These are phyloP conservation scores for Lasiurus borealis DNA, from an alignment of 2,113 vertebrate genomes.

Conservation along the genomic window DNA sequence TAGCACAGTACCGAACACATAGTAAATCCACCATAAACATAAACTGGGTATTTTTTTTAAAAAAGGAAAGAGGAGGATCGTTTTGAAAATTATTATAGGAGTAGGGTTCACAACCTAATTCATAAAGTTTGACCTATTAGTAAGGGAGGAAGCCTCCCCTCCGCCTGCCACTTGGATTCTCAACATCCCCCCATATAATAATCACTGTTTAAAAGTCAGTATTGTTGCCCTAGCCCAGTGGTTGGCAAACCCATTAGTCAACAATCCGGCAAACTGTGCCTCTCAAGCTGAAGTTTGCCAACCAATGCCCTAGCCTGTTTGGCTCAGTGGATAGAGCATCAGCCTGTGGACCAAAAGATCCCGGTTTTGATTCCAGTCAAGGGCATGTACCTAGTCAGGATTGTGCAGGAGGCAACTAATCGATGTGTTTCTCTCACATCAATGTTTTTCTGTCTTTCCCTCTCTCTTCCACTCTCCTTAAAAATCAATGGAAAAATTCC, in stretches of 20 bases:
- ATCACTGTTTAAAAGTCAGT: conserved; percentile 19
- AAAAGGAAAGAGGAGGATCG: not conserved
- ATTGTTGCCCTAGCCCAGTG: not conserved
- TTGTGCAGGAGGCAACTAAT: too few species aligned
- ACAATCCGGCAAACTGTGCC: too few species aligned
- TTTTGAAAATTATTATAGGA: conserved; percentile 46
- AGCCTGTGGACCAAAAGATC: too few species aligned
- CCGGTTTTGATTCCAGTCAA: too few species aligned
- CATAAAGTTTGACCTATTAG: not conserved
- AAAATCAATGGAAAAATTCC: too few species aligned
- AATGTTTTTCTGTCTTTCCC: too few species aligned
- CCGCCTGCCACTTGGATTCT: not conserved
- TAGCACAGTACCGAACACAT: not conserved
- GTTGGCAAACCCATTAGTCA: too few species aligned
- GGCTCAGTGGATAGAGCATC: too few species aligned
- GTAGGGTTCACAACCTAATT: not conserved
- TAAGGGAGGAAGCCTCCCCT: conserved; percentile 1
- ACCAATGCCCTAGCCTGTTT: not conserved
- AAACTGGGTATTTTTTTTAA: not conserved
- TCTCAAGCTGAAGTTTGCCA: too few species aligned
- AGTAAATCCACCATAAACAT: not conserved
- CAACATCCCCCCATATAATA: not conserved
- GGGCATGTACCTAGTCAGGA: too few species aligned
- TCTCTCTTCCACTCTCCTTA: too few species aligned
- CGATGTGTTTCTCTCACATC: too few species aligned